Evolutionary conservation across 2,797 vertebrate species (phyloP).

Genomic region (Bufotes viridis): DNA sequence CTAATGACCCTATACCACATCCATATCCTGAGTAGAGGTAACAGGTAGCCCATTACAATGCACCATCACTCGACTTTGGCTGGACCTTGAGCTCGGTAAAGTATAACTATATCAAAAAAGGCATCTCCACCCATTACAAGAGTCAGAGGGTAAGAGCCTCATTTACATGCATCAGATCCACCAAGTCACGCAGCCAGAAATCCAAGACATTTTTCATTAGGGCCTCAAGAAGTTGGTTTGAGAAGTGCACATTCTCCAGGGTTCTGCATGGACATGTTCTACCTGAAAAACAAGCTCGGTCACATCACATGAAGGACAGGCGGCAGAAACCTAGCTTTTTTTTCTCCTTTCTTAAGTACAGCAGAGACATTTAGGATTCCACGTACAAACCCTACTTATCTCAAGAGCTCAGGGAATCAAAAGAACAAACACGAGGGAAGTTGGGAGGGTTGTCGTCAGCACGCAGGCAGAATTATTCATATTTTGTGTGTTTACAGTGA

Average conservation of each 20-base stretch:
- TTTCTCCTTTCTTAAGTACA: conserved; percentile 23
- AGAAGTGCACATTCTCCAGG: conserved; percentile 54
- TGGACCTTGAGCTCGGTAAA: background rate
- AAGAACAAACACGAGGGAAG: background rate
- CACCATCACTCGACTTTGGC: background rate
- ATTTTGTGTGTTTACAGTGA: too few relatives aligned
- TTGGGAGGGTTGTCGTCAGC: too few relatives aligned
- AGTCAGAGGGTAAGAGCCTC: background rate
- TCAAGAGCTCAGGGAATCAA: background rate
- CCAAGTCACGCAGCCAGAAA: conserved; percentile 40
- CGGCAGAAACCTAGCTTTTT: conserved; percentile 32
- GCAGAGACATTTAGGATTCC: conserved; percentile 36
- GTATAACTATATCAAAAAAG: background rate
- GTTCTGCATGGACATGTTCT: conserved; percentile 60
- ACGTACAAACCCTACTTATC: conserved; percentile 14
- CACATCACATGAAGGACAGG: conserved; percentile 45
- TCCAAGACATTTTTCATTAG: conserved; percentile 50
- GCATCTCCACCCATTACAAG: background rate
- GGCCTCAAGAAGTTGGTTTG: conserved; percentile 46
- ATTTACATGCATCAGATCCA: conserved; percentile 30
- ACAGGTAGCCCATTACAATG: background rate
- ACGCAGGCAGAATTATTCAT: background rate
- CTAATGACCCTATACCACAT: too few relatives aligned
- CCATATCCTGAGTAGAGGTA: too few relatives aligned
- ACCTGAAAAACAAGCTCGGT: conserved; percentile 61